Evolutionary conservation across 2,113 vertebrate genomes (phyloP).

Genomic region (Dasypus novemcinctus): DNA sequence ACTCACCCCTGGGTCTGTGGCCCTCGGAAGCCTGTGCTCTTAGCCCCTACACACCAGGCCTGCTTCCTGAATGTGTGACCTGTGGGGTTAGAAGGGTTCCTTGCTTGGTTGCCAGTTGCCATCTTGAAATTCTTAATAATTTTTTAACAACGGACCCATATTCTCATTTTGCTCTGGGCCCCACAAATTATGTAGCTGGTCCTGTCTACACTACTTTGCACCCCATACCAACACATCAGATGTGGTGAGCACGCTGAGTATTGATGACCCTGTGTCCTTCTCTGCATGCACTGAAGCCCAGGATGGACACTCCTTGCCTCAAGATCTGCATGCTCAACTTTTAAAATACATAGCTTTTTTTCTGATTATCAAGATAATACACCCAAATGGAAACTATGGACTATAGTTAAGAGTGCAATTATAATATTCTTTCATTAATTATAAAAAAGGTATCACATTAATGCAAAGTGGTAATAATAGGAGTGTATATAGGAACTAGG

Average conservation of each 20-base stretch:
- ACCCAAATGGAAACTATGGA: no score
- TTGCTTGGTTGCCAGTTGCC: neutral
- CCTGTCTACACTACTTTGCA: neutral
- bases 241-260: neutral
- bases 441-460: no score
- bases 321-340: neutral
- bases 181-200: neutral
- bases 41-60: no score
- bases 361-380: conserved; percentile 25
- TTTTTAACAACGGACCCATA: neutral
- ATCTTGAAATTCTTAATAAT: neutral
- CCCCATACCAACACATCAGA: neutral
- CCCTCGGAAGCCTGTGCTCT: neutral
- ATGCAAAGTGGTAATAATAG: no score
- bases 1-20: neutral
- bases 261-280: neutral
- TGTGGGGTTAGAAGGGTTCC: fast-evolving
- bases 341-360: neutral
- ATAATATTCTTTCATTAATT: no score
- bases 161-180: neutral
- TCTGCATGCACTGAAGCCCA: no score
- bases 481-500: no score
- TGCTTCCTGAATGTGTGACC: no score
- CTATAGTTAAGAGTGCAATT: no score
- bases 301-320: neutral